Base-by-base conservation (phyloP, 2,113 vertebrate genomes). In the Gnathonemus longibarbis region DNA sequence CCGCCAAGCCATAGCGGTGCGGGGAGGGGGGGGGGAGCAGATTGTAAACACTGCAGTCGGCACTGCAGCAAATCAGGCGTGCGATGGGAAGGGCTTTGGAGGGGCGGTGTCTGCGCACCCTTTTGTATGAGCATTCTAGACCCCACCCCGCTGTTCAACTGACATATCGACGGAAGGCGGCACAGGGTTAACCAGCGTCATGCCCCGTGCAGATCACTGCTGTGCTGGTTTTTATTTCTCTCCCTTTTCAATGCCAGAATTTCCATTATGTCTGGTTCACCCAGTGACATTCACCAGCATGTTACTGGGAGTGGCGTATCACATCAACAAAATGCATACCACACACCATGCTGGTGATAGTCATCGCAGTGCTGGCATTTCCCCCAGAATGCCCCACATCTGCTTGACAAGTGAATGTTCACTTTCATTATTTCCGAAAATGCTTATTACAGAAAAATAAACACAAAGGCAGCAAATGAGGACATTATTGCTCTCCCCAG, bases 1-100 rank as follows among this genome's bases (percentile, higher is more conserved):
- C 74, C 17, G 74, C 35, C 35, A 42, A 80, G 74, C 74, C 4
- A 42, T 42, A 88, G 88, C 53, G 42, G 92, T 90, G 90, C 86
- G 53, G 88, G 66, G 93, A 92, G 89, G 93, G 49, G 93, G 92
- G 89, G 66, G 93, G 91, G 94, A 95, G 95, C 94, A 95, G 94
- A 97, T 93, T 93, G 94, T 96, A 95, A 95, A 96, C 96, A 96
- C 95, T 96, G 97, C 97, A 96, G 96, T 96, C 94, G 93, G 94
- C 95, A 95, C 96, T 94, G 97, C 96, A 97, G 96, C 97, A 97
- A 97, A 97, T 96, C 96, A 96, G 95, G 95, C 93, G 93, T 90
- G 95, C 92, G 95, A 96, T 90, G 94, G 93, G 94, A 92, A 92
- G 92, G 90, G 93, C 94, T 92, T 91, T 93, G 90, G 46, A 92